Percentiles rank a stretch among this genome's conserved stretches.
Evolutionary conservation across 1,140 invertebrate species (phyloP).

Genomic region (Hyposmocoma kahamanoa): DNA sequence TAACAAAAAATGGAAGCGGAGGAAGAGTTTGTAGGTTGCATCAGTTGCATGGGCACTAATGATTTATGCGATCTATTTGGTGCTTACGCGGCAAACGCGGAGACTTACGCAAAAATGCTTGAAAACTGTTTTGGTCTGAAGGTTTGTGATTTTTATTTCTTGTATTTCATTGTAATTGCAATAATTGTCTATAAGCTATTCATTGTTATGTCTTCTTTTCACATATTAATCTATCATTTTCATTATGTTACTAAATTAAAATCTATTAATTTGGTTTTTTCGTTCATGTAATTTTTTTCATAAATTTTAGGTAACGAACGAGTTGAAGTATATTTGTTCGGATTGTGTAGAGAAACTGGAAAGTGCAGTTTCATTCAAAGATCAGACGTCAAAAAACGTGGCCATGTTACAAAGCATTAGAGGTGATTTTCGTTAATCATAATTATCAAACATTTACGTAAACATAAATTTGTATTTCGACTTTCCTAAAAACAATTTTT

Average conservation of each 20-base stretch:
- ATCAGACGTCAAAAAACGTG: constrained; percentile 37
- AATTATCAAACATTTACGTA: not conserved
- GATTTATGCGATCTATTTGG: constrained; percentile 66
- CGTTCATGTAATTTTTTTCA: no score
- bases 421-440: constrained; percentile 23
- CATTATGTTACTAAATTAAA: no score
- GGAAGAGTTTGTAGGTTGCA: constrained; percentile 57
- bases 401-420: constrained; percentile 39
- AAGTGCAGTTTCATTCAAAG: constrained; percentile 34
- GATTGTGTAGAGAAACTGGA: constrained; percentile 42
- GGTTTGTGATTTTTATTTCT: constrained; percentile 30
- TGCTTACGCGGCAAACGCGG: constrained; percentile 48
- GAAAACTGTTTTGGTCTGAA: constrained; percentile 59
- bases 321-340: constrained; percentile 45
- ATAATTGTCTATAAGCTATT: not conserved
- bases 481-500: not conserved
- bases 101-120: constrained; percentile 59
- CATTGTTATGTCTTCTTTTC: no score
- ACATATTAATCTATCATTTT: no score
- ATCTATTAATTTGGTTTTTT: no score
- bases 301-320: constrained; percentile 37
- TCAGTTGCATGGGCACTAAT: constrained; percentile 56
- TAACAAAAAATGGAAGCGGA: constrained; percentile 53
- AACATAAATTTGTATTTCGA: not conserved
- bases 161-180: constrained; percentile 1